Evolutionary conservation across 2,888 invertebrate species (phyloP), one percentile per base, ranked within the genome.

Genomic region (Himalopsyche kuldschensis): DNA sequence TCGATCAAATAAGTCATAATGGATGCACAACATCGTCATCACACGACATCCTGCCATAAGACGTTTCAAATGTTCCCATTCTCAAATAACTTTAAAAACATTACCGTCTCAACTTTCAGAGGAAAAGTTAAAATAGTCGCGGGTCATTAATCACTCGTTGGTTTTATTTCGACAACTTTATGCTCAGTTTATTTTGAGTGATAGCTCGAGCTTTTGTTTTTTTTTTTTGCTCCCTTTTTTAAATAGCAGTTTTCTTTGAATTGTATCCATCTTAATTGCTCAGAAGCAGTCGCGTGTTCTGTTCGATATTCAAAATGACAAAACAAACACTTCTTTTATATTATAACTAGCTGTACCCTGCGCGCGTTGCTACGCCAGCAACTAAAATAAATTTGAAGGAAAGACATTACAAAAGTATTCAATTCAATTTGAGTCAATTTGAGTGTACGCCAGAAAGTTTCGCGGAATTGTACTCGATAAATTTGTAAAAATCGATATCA

Each of bases 121-220:
- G 30, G 69, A 69, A 69, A 69, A 27, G 69, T 4, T 69, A 69
- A 27, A 69, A 69, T 27, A 27, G 69, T 27, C 69, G 2, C 69
- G 27, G 24, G 1, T 30, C 20, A 69, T 69, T 69, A 69, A 69
- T 69, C 69, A 69, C 69, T 69, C 11, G 69, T 15, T 69, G 69
- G 11, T 1, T 15, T 15, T 30, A 15, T 76, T 41, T 76, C 76
- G 76, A 41, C 76, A 76, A 35, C 76, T 76, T 41, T 76, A 32
- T 41, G 76, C 76, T 10, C 76, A 76, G 76, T 76, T 76, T 76
- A 76, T 76, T 76, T 76, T 76, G 76, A 76, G 41, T 32, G 32
- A 76, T 76, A 20, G 76, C 76, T 41, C 5, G 32, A 17, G 27
- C 10, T 69, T 69, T 11, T 10, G 11, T 4, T 69, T 27, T 15